These are phyloP conservation scores for Penaeus japonicus DNA, from an alignment of 1,140 invertebrate species.

Conservation along the genomic window DNA sequence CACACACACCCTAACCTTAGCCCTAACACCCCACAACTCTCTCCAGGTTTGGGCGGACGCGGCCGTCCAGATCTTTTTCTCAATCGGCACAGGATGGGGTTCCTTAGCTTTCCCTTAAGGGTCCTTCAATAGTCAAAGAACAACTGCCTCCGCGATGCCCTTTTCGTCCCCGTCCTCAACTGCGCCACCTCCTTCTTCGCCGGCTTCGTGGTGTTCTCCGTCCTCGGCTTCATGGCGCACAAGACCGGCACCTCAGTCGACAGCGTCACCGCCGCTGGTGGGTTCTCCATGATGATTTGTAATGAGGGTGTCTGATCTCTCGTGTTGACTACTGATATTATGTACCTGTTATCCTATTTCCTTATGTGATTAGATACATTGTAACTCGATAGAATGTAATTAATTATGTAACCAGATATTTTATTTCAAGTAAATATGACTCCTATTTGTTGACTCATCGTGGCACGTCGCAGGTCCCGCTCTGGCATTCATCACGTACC, in stretches of 20 bases:
- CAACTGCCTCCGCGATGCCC: conserved; percentile 53
- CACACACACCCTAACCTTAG: no score
- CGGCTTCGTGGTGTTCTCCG: conserved; percentile 65
- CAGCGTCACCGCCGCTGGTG: conserved; percentile 47
- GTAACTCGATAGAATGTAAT: no score
- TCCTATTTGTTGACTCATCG: no score
- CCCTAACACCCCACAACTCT: not conserved
- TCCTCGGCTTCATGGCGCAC: conserved; percentile 75
- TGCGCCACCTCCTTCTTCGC: conserved; percentile 57
- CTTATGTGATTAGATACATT: no score
- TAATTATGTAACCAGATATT: no score
- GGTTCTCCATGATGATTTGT: not conserved
- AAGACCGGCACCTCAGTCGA: conserved; percentile 67
- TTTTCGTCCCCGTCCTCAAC: conserved; percentile 56
- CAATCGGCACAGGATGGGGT: conserved; percentile 83
- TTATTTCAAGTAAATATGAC: no score
- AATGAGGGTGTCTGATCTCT: not conserved
- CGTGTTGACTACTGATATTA: not conserved
- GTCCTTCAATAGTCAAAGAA: conserved; percentile 73
- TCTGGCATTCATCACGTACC: conserved; percentile 69
- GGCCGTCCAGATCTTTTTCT: conserved; percentile 87
- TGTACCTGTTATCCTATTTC: not conserved
- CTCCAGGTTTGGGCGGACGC: conserved; percentile 78
- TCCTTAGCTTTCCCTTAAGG: conserved; percentile 80
- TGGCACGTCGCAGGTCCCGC: conserved; percentile 65